Percentiles rank a stretch among this genome's conserved stretches.
Evolutionary conservation across 2,113 vertebrate species (phyloP).

Genomic region (Chionomys nivalis): DNA sequence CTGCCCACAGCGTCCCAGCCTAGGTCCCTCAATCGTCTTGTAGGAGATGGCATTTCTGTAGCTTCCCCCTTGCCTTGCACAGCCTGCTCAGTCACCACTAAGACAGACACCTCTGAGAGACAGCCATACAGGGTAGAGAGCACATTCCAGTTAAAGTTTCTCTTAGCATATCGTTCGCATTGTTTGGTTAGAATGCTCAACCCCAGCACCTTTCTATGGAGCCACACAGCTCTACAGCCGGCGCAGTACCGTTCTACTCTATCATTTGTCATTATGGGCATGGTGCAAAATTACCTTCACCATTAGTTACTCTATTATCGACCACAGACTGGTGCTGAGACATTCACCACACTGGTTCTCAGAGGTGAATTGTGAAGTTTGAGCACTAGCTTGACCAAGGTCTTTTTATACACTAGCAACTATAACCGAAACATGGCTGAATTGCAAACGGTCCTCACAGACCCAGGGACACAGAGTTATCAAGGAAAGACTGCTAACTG

Average conservation of each 20-base stretch:
- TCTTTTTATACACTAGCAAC: not conserved
- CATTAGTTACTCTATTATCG: constrained; percentile 34
- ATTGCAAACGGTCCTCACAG: not conserved
- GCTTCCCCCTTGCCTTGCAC: not conserved
- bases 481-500: not conserved
- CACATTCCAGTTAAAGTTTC: not conserved
- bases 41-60: not conserved
- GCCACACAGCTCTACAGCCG: not conserved
- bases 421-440: not conserved
- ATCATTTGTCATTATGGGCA: not conserved
- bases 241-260: not conserved
- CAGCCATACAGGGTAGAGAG: not conserved
- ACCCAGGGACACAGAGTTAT: not conserved
- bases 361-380: not conserved
- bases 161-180: not conserved
- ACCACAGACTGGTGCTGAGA: not conserved
- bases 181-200: constrained; percentile 11
- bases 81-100: not conserved
- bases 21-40: not conserved
- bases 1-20: not conserved
- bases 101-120: not conserved
- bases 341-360: not conserved
- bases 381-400: not conserved
- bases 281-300: not conserved
- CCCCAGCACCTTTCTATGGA: not conserved